Percentiles rank a stretch among this genome's conserved stretches.
Conservation (phyloP, 2,113 vertebrate species). For the Dasyornis broadbenti region DNA sequence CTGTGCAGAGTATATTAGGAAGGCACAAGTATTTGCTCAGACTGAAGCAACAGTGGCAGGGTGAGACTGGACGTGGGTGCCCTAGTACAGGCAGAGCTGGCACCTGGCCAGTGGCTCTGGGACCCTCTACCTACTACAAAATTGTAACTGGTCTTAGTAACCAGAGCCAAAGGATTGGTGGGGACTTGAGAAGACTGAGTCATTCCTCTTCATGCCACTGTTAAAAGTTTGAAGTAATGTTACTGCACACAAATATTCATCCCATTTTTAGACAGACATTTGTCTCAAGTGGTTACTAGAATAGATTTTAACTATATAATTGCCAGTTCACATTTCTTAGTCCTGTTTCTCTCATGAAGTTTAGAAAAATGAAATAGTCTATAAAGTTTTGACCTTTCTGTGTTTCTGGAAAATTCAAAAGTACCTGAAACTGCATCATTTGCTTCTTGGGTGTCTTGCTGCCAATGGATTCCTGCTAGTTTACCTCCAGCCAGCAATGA, state of each 20-base stretch:
- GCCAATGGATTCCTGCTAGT: background rate
- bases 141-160: background rate
- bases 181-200: background rate
- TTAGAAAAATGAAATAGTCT: background rate
- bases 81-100: background rate
- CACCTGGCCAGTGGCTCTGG: background rate
- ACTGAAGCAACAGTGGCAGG: background rate
- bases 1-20: background rate
- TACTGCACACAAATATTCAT: background rate
- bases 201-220: background rate
- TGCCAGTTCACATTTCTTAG: background rate
- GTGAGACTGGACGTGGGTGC: background rate
- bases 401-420: background rate
- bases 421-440: background rate
- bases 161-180: background rate
- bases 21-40: fast-evolving
- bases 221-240: background rate
- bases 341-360: background rate
- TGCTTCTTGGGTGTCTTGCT: background rate
- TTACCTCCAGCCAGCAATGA: background rate
- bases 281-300: background rate
- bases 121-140: background rate
- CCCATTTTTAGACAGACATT: background rate
- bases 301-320: background rate
- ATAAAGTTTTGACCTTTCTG: background rate